These are phyloP conservation scores for Drosophila macrospina DNA, from an alignment of 2,888 invertebrate species.

Conservation along the genomic window DNA sequence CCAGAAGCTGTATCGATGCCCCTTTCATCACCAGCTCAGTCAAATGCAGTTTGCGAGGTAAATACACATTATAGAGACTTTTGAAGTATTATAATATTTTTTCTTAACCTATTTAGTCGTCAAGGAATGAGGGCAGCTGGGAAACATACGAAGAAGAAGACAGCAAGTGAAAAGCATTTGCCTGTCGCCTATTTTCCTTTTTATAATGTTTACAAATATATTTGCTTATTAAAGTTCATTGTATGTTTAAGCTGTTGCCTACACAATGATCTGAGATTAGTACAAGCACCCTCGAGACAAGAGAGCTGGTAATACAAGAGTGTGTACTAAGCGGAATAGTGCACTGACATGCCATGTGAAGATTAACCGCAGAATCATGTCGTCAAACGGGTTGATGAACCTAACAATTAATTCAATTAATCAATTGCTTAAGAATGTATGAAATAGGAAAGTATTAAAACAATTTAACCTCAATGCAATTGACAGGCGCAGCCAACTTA, in stretches of 20 bases:
- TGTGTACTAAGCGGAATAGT: conserved; percentile 48
- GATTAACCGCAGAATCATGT: background rate
- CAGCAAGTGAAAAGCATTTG: conserved; percentile 37
- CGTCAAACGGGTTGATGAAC: background rate
- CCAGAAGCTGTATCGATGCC: background rate
- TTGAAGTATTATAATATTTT: background rate
- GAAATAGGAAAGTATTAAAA: background rate
- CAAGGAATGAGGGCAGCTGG: conserved; percentile 35
- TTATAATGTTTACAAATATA: conserved; percentile 31
- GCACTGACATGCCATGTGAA: conserved; percentile 40
- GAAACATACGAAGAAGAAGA: conserved; percentile 40
- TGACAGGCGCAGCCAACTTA: conserved; percentile 17
- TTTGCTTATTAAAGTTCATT: conserved; percentile 57
- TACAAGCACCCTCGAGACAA: conserved; percentile 13
- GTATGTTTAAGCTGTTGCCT: conserved; percentile 20
- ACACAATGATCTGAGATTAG: conserved; percentile 20
- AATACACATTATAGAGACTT: background rate
- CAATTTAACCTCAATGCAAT: background rate
- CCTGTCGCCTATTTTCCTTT: background rate
- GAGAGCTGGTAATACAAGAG: conserved; percentile 8
- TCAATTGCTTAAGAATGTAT: too few relatives aligned
- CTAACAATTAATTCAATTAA: too few relatives aligned
- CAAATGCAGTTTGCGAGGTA: conserved; percentile 23
- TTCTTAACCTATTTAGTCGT: conserved; percentile 14
- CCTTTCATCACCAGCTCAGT: background rate